Base-by-base conservation (phyloP, 92 coral and sea anemone genomes). In the Porites lobata region DNA sequence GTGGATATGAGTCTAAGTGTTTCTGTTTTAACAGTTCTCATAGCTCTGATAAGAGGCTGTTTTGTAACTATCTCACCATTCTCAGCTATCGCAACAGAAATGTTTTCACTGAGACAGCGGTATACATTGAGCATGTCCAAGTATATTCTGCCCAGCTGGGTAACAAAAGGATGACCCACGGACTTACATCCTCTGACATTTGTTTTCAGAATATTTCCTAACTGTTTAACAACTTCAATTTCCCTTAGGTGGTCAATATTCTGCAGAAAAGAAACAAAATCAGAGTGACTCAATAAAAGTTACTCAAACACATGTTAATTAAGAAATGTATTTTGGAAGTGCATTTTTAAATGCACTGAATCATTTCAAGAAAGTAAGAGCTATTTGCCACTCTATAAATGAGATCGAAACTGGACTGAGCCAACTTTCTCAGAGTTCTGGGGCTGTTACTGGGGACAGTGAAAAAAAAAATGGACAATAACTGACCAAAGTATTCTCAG, bases 171-270 rank as follows among this genome's bases (percentile, higher is more conserved):
- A 81, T 97, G 99, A 56, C 99, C 99, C 66, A 97, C 94, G 1
- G 99, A 94, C 67, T 96, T 97, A 92, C 99, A 97, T 64, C 99
- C 99, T 61, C 96, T 95, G 17, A 97, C 99, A 77, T 97, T 97
- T 63, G 99, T 97, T 82, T 97, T 97, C 70, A 97, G 87, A 81
- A 97, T 97, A 91, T 97, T 97, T 54, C 99, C 98, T 0, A 97
- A 94, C 75, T 97, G 99, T 87, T 97, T 97, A 9, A 98, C 99
- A 72, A 98, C 96, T 78, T 95, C 99, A 68, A 98, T 92, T 26
- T 98, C 96, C 63, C 93, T 90, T 68, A 98, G 86, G 50, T 96
- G 98, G 84, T 98, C 99, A 75, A 98, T 96, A 79, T 98, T 98
- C 99, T 98, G 93, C n/a, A 29, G 51, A 81, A 17, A 9, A 22